Percentiles rank a stretch among this genome's conserved stretches.
phyloP scores from a whole-genome alignment of 2,888 invertebrate species.

The Andricus curvator region DNA sequence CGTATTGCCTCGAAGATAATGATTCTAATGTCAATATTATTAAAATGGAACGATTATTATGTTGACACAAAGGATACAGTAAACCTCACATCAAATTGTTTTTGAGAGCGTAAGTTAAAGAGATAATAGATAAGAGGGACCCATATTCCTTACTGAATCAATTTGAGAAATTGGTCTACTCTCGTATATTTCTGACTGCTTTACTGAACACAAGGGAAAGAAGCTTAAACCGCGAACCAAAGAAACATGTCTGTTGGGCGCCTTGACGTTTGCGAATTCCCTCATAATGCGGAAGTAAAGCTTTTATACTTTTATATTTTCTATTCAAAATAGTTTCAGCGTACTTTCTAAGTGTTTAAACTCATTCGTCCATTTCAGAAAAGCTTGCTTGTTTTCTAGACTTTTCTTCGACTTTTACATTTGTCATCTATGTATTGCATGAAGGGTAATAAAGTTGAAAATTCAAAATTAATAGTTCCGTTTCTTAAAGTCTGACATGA shows the following conservation, averaged over 20 bases:
- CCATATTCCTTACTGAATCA: not conserved
- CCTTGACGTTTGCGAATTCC: conserved; percentile 44
- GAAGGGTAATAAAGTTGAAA: not conserved
- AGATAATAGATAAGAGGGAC: not conserved
- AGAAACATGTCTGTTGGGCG: conserved; percentile 47
- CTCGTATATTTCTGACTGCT: not conserved
- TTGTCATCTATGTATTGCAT: not conserved
- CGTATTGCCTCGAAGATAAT: not conserved
- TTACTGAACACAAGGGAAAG: not conserved
- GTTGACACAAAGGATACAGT: not conserved
- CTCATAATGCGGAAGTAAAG: conserved; percentile 20
- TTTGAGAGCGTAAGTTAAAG: not conserved
- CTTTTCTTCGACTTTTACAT: not conserved
- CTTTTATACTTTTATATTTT: conserved; percentile 7
- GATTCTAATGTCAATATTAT: not conserved
- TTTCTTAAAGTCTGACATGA: not conserved
- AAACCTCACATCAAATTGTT: not conserved
- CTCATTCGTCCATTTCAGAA: not conserved
- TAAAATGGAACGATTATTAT: not conserved
- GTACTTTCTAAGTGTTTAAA: not conserved
- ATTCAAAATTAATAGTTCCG: not conserved
- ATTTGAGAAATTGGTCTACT: not conserved
- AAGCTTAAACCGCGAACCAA: not conserved
- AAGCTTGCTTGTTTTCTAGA: not conserved
- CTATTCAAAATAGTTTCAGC: conserved; percentile 14